These are phyloP conservation scores for Neosilurus hyrtlii DNA, from an alignment of 2,797 vertebrate genomes.

Conservation along the genomic window DNA sequence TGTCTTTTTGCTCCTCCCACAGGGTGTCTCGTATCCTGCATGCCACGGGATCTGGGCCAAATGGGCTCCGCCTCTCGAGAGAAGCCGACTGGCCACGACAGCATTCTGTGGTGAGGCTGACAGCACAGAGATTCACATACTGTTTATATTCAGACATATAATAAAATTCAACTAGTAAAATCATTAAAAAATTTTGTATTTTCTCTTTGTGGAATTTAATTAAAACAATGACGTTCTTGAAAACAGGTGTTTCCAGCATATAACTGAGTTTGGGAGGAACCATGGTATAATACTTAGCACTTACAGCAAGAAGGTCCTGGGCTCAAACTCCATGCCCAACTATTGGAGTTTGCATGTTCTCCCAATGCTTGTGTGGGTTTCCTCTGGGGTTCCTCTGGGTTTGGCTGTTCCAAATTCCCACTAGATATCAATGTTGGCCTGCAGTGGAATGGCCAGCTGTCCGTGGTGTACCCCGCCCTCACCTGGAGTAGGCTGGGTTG, in stretches of 20 bases:
- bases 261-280: not conserved
- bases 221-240: not conserved
- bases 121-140: not conserved
- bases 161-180: not conserved
- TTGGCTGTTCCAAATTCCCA: too few species aligned
- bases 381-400: too few species aligned
- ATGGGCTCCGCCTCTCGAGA: constrained; percentile 82
- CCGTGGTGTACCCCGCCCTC: too few species aligned
- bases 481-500: too few species aligned
- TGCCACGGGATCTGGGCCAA: constrained; percentile 87
- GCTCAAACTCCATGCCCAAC: too few species aligned
- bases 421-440: too few species aligned
- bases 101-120: constrained; percentile 79
- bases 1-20: constrained; percentile 13
- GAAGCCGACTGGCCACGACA: constrained; percentile 81
- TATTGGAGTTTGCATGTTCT: too few species aligned
- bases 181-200: not conserved
- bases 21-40: constrained; percentile 84
- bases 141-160: not conserved
- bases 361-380: too few species aligned
- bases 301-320: too few species aligned
- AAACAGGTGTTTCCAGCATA: not conserved
- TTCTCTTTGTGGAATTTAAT: not conserved
- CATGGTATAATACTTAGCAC: too few species aligned
- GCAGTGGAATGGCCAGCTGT: too few species aligned